phyloP scores from a whole-genome alignment of 2,888 invertebrate genomes.

The Habroteleia sp. region DNA sequence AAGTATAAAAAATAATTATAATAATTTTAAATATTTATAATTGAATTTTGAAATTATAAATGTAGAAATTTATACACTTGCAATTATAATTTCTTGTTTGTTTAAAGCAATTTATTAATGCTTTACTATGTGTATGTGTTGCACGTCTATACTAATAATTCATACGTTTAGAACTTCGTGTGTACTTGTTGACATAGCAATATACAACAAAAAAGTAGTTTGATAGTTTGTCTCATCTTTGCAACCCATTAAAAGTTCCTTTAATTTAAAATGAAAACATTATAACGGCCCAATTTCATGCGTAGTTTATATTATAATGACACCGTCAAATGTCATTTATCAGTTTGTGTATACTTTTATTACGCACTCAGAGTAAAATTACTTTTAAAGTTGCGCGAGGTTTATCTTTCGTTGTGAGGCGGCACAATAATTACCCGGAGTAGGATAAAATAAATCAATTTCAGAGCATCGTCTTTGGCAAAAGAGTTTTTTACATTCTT shows the following conservation, averaged over 20 bases:
- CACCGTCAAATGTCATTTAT: conserved; percentile 35
- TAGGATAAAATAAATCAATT: conserved; percentile 52
- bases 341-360: conserved; percentile 51
- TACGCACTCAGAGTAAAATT: conserved; percentile 41
- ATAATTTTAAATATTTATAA: too few species aligned
- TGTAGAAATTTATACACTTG: too few species aligned
- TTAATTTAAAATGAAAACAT: conserved; percentile 32
- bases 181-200: too few species aligned
- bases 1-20: too few species aligned
- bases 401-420: conserved; percentile 53
- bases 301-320: conserved; percentile 38
- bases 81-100: too few species aligned
- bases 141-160: too few species aligned
- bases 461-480: conserved; percentile 22
- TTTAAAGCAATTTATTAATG: too few species aligned
- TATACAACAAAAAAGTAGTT: not conserved
- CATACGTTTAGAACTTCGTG: too few species aligned
- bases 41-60: too few species aligned
- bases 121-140: too few species aligned
- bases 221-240: not conserved
- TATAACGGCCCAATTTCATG: conserved; percentile 24
- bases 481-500: conserved; percentile 23
- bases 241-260: not conserved
- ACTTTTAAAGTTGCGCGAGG: conserved; percentile 25
- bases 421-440: conserved; percentile 48